phyloP scores from a whole-genome alignment of 2,797 vertebrate genomes.

The Halcyon leucocephala region DNA sequence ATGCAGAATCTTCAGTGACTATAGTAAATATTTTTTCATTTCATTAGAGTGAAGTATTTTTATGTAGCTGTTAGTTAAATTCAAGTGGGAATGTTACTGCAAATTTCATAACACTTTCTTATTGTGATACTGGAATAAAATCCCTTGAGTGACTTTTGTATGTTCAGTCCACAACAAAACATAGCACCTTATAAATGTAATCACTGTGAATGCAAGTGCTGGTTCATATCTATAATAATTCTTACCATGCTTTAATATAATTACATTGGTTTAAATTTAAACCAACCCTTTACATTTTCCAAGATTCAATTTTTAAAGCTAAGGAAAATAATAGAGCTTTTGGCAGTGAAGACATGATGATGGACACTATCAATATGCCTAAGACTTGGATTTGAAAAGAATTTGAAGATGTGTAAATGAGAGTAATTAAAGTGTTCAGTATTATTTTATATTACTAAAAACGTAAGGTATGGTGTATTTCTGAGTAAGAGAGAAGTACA shows the following conservation, averaged over 20 bases:
- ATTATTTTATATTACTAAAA: background rate
- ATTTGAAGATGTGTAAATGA: background rate
- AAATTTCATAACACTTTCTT: background rate
- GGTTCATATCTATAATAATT: background rate
- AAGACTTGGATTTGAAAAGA: background rate
- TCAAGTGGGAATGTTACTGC: background rate
- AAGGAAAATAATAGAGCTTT: background rate
- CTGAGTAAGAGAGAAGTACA: background rate
- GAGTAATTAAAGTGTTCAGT: background rate
- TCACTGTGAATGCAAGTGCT: background rate
- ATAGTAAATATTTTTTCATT: background rate
- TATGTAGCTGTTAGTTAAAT: background rate
- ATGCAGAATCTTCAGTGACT: background rate
- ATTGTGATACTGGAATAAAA: background rate
- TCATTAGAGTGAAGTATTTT: background rate
- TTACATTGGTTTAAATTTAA: background rate
- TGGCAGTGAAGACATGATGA: background rate
- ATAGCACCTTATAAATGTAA: background rate
- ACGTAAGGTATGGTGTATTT: background rate
- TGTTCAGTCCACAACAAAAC: background rate
- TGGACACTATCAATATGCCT: background rate
- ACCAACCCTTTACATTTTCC: background rate
- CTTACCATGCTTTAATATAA: background rate
- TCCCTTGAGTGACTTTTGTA: accelerated
- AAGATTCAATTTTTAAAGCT: background rate